Evolutionary conservation across 2,888 invertebrate species (phyloP).

Genomic region (Ceratothoa steindachneri): DNA sequence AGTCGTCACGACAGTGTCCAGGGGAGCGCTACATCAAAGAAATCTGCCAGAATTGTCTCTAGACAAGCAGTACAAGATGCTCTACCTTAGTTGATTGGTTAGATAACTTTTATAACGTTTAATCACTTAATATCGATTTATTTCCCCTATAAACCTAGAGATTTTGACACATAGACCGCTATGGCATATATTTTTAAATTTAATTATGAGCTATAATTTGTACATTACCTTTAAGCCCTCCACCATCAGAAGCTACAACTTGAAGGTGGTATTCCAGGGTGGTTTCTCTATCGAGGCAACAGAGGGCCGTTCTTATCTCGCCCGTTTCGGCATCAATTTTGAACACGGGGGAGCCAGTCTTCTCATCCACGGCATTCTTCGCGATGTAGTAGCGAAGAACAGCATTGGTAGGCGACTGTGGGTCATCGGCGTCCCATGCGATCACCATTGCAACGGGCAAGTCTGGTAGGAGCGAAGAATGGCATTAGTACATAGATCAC

Average conservation of each 20-base stretch:
- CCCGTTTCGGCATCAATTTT: constrained; percentile 6
- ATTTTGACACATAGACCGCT: too few species aligned
- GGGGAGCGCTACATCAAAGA: too few species aligned
- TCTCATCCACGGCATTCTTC: constrained; percentile 22
- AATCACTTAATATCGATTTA: too few species aligned
- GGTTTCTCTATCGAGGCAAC: constrained; percentile 17
- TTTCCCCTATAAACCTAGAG: too few species aligned
- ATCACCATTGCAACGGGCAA: constrained; percentile 13
- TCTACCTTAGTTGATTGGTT: too few species aligned
- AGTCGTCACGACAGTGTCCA: too few species aligned
- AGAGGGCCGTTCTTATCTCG: constrained; percentile 11
- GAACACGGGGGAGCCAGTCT: constrained; percentile 13
- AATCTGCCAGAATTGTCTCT: too few species aligned
- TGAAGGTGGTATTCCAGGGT: constrained; percentile 18
- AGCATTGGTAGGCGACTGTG: constrained; percentile 11
- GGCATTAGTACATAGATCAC: too few species aligned
- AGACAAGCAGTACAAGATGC: too few species aligned
- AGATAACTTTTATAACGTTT: too few species aligned
- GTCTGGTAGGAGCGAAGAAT: too few species aligned
- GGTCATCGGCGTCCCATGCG: constrained; percentile 16
- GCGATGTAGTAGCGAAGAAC: constrained; percentile 17
- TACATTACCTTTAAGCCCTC: constrained; percentile 16
- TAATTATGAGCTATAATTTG: background rate
- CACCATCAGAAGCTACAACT: constrained; percentile 18
- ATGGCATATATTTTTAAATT: constrained; percentile 2